A percentile compares a stretch with the other conserved stretches of the same genome.
Conservation (phyloP, 2,797 vertebrate species). For the Tympanoctomys barrerae region DNA sequence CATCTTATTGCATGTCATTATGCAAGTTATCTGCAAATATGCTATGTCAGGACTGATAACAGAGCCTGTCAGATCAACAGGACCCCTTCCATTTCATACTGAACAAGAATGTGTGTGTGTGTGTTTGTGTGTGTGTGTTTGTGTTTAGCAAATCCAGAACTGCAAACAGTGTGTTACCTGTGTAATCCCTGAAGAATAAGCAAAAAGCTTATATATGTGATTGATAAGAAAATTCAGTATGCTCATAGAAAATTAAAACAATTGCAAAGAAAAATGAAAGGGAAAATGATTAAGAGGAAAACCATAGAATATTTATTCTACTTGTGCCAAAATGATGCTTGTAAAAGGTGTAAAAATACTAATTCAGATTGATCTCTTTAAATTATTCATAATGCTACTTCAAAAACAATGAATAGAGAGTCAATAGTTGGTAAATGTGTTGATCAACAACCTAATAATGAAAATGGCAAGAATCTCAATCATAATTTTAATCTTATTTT, state of each 20-base stretch:
- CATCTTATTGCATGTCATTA: background rate
- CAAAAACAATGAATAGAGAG: slow-evolving; percentile 41
- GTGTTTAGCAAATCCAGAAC: background rate
- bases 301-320: background rate
- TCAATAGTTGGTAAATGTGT: slow-evolving; percentile 41
- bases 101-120: background rate
- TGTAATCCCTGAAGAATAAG: background rate
- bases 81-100: background rate
- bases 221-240: background rate
- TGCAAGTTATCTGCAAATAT: slow-evolving; percentile 26
- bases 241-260: background rate
- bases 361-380: slow-evolving; percentile 49
- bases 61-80: background rate
- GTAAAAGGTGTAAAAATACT: slow-evolving; percentile 14
- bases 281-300: background rate
- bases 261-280: slow-evolving; percentile 4
- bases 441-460: slow-evolving; percentile 3
- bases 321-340: background rate
- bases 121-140: no score
- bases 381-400: slow-evolving; percentile 40
- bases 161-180: background rate
- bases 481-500: slow-evolving; percentile 8
- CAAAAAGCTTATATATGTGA: background rate
- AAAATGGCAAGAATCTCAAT: background rate
- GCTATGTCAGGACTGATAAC: slow-evolving; percentile 15